Evolutionary conservation across 2,797 vertebrate genomes (phyloP), one percentile per base, ranked within the genome.

Genomic region (Austrolebias charrua): DNA sequence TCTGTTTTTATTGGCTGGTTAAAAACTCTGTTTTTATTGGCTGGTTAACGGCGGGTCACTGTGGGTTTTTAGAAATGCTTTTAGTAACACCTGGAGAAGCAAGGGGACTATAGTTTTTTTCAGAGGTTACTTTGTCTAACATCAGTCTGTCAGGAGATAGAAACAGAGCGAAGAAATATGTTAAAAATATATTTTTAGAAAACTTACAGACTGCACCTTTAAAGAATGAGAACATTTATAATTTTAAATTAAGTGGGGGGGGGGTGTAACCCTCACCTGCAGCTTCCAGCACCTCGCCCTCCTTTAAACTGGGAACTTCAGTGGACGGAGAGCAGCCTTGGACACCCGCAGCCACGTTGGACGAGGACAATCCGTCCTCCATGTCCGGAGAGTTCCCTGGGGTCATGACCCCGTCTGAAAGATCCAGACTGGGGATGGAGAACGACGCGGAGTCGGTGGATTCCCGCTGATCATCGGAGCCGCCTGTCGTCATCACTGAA

Each of bases 371-470:
- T 19, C 71, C 68, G 13, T 90, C 89, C 1, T 90, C 91, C 24
- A 76, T 80, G 1, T 88, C 90, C 44, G 78, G 60, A 16, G 79
- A 83, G 47, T 48, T 73, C 10, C 81, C 86, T 6, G 79, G 11
- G 2, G 61, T 74, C 0, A 33, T 3, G 16, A 59, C 50, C 20
- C 84, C 86, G 1, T 88, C 87, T 0, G 90, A 91, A 28, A 91
- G 73, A 70, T 91, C 90, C 81, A 89, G 74, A 33, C 90, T 91
- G 52, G 88, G 90, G 66, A 86, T 74, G 67, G 91, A 91, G 72
- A 86, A 78, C 11, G 92, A 92, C 1, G 90, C 83, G 0, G 91
- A 90, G 76, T 90, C 90, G 0, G 82, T 81, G 60, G 90, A 90
- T 35, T 80, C 88, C 43, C 72, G 75, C 69, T 83, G 85, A 35